Evolutionary conservation across 2,888 invertebrate genomes (phyloP).

Genomic region (Heliconius ismenius): DNA sequence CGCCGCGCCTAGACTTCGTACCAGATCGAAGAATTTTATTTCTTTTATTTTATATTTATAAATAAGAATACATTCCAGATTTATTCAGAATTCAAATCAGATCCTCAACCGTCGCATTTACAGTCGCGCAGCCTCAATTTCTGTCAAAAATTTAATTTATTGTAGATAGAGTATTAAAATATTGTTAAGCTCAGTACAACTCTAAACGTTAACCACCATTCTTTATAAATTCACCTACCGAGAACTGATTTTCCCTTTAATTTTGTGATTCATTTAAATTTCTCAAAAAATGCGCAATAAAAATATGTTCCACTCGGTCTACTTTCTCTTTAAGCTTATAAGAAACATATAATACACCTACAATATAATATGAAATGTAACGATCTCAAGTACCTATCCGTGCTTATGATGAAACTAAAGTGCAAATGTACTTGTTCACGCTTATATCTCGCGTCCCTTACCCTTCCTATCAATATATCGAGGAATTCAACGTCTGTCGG

Average conservation of each 20-base stretch:
- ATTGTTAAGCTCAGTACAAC: background rate
- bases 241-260: constrained; percentile 1
- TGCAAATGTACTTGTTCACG: constrained; percentile 27
- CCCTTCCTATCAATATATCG: constrained; percentile 37
- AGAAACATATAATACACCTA: background rate
- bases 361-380: background rate
- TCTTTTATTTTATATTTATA: too few relatives aligned
- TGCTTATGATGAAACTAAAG: constrained; percentile 32
- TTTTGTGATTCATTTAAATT: constrained; percentile 20
- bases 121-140: too few relatives aligned
- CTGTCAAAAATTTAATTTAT: background rate
- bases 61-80: too few relatives aligned
- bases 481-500: constrained; percentile 37
- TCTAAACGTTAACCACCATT: background rate
- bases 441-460: constrained; percentile 36
- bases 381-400: constrained; percentile 24
- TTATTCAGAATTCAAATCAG: too few relatives aligned
- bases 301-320: constrained; percentile 9
- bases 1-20: too few relatives aligned
- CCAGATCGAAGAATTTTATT: too few relatives aligned
- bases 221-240: constrained; percentile 1
- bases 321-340: constrained; percentile 16
- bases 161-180: background rate
- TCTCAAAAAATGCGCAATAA: constrained; percentile 13
- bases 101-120: background rate